Base-by-base conservation (phyloP, 2,113 vertebrate genomes). In the Cairina moschata region DNA sequence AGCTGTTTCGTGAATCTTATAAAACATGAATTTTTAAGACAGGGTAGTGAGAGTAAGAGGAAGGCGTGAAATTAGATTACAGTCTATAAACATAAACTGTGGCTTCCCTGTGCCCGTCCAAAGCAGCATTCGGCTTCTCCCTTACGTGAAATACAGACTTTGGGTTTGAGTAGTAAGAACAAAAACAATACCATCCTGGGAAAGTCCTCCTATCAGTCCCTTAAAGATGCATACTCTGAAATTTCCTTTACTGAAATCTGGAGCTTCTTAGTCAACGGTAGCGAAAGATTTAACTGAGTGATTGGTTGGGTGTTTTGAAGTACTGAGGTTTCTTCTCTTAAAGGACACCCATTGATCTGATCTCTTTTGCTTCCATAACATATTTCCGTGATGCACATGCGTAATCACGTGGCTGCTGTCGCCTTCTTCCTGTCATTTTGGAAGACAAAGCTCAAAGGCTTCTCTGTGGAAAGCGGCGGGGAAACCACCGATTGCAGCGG, bases 41-140 rank as follows among this genome's bases (percentile, higher is more conserved):
- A 63, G 73, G 46, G 67, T 77, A 83, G 81, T 80, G 66, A 77
- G 77, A 83, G 31, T 82, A 46, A 71, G 93, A 79, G 73, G 56
- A 91, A 89, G 62, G 86, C 8, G 6, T 95, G 91, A 96, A 96
- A 97, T 96, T 78, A 91, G 93, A 91, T 94, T 94, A 95, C 59
- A 48, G 54, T 54, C 56, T 91, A 25, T 88, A 91, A 93, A 91
- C 83, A 50, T 52, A 68, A 95, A 83, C 32, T 88, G 32, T 78
- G 50, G 40, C 74, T 96, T 94, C 48, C 77, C 29, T 91, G 38
- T 42, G 28, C 22, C 44, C 2, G 6, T 77, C 83, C 76, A 56
- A 81, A 93, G 48, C 25, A 67, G 59, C 3, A 0, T 50, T 78
- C 68, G 73, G 38, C 54, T 56, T 79, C 76, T 83, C 76, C 72